Conservation (phyloP, 2,888 invertebrate species). For the Diloba caeruleocephala region DNA sequence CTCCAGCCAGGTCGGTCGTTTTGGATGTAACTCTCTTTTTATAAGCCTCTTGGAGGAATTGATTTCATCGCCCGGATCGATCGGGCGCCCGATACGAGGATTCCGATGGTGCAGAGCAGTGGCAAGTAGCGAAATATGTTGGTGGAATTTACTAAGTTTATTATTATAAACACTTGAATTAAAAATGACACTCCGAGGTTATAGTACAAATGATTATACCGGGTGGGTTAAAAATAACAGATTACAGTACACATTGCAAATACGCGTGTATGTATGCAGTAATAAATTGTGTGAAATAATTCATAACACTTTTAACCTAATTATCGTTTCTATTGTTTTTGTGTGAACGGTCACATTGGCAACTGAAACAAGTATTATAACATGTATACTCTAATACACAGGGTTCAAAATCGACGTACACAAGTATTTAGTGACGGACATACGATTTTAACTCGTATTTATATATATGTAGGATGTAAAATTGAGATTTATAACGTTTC, state of each 20-base stretch:
- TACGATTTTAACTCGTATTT: slow-evolving; percentile 7
- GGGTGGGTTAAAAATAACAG: slow-evolving; percentile 26
- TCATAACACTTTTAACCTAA: slow-evolving; percentile 47
- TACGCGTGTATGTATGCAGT: slow-evolving; percentile 24
- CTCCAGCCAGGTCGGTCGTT: too few species aligned
- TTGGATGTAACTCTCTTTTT: too few species aligned
- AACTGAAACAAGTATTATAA: slow-evolving; percentile 4
- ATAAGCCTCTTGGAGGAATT: too few species aligned
- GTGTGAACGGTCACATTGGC: slow-evolving; percentile 44
- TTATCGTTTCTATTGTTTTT: slow-evolving; percentile 50
- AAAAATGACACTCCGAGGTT: too few species aligned
- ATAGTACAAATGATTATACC: too few species aligned
- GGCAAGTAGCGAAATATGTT: too few species aligned
- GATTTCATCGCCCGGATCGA: too few species aligned
- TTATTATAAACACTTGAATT: too few species aligned
- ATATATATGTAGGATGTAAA: slow-evolving; percentile 7
- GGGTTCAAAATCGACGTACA: slow-evolving; percentile 1
- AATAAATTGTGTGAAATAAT: slow-evolving; percentile 53
- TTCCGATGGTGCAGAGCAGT: too few species aligned
- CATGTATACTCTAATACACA: background rate
- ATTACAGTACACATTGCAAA: slow-evolving; percentile 30
- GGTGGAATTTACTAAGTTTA: too few species aligned
- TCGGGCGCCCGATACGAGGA: too few species aligned
- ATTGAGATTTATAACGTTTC: background rate
- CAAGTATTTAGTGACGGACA: background rate